Conservation (phyloP, 1,140 invertebrate species). For the Drosophila leontia region DNA sequence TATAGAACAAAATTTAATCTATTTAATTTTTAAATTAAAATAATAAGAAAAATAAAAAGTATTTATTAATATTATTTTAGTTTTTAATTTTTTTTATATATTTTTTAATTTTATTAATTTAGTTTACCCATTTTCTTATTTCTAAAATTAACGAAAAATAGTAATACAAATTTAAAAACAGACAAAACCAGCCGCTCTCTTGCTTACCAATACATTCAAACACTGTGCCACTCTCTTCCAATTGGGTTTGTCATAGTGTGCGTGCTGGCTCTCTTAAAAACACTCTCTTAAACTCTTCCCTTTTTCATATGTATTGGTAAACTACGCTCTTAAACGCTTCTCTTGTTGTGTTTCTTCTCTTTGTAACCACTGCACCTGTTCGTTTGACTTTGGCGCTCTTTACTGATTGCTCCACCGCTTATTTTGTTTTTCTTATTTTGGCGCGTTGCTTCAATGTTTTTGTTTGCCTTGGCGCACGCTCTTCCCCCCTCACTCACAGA, state of each 20-base stretch:
- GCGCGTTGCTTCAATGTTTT: slow-evolving; percentile 56
- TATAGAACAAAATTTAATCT: too few species aligned
- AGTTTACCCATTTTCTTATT: neutral
- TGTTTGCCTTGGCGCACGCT: slow-evolving; percentile 33
- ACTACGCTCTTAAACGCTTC: slow-evolving; percentile 38
- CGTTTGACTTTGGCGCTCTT: slow-evolving; percentile 43
- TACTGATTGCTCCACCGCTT: neutral
- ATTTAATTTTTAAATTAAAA: too few species aligned
- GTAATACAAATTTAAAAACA: neutral
- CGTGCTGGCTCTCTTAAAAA: slow-evolving; percentile 54
- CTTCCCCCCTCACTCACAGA: neutral
- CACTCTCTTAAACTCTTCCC: slow-evolving; percentile 51
- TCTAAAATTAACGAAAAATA: neutral
- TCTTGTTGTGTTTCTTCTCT: slow-evolving; percentile 30
- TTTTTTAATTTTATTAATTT: neutral
- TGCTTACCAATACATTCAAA: slow-evolving; percentile 55
- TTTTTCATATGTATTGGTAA: slow-evolving; percentile 60
- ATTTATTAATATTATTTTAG: too few species aligned
- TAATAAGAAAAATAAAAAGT: too few species aligned
- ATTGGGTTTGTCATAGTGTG: slow-evolving; percentile 48
- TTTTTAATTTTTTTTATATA: too few species aligned
- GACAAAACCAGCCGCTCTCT: slow-evolving; percentile 26
- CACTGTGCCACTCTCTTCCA: slow-evolving; percentile 32
- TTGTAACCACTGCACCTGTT: slow-evolving; percentile 62
- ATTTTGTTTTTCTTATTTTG: slow-evolving; percentile 42